Base-by-base conservation (phyloP, 2,113 vertebrate genomes). In the Sinocyclocheilus anshuiensis region DNA sequence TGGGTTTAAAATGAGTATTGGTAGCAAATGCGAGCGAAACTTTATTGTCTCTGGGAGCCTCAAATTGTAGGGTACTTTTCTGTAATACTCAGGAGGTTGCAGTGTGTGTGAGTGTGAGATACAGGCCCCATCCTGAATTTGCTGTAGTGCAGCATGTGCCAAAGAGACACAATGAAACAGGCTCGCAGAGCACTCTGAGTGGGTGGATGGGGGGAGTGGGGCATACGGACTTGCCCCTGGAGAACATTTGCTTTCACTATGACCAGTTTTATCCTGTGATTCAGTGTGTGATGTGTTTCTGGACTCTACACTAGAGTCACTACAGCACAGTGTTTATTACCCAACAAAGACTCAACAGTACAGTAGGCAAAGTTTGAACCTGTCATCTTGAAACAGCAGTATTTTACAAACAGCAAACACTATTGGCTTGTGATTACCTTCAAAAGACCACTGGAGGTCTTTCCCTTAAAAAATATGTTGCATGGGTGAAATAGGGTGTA, bases 21-120 rank as follows among this genome's bases (percentile, higher is more conserved):
- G 13, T 67, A 36, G 29, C 29, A 20, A 69, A 69, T 36, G 67
- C 36, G 0, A 36, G 65, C 1, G 4, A 18, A 69, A 77, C 48
- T 33, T 77, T 55, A 77, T 26, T 33, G 48, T 29, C 12, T 26
- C 16, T 16, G 7, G 4, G 16, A 33, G 13, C 33, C 16, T 16
- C 2, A 26, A 9, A 50, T 16, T 48, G 74, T 50, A 36, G 50
- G 29, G 11, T 61, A 39, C 55, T 79, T 6, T 53, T 78, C 29
- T 78, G 33, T 69, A 69, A 77, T 13, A 77, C 24, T 53, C 75
- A 53, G 45, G 45, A 45, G 76, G 76, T 77, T 55, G 76, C 85
- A 84, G 86, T 79, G 88, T 91, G 91, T 90, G 92, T 84, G 91
- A 86, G 86, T 92, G 88, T 87, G 86, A 36, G 36, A 77, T 71